phyloP scores from a whole-genome alignment of 2,797 vertebrate species.

The Poeciliopsis paucimaculata region DNA sequence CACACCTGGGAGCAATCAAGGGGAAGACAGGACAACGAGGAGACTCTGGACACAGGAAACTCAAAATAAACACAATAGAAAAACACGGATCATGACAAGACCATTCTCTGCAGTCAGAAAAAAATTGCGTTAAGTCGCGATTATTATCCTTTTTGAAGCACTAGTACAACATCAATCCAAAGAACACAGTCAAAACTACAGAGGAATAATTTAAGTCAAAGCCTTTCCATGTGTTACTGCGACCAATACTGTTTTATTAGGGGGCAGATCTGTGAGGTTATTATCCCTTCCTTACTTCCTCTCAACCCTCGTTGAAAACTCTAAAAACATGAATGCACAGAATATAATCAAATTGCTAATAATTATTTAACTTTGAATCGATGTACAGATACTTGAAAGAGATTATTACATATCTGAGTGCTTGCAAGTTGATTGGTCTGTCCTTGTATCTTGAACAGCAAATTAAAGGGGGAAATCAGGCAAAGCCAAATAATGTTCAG shows the following conservation, averaged over 20 bases:
- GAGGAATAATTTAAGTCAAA: neutral
- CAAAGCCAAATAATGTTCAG: conserved; percentile 19
- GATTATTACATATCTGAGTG: neutral
- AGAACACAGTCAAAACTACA: neutral
- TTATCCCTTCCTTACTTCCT: neutral
- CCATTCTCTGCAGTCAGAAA: neutral
- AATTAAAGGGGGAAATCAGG: conserved; percentile 51
- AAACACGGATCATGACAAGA: too few relatives aligned
- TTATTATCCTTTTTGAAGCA: neutral
- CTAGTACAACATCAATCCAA: neutral
- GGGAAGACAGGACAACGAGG: too few relatives aligned
- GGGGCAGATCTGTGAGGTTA: neutral
- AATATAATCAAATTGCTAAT: too few relatives aligned
- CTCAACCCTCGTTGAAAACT: neutral
- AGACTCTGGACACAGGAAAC: too few relatives aligned
- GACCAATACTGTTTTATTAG: too few relatives aligned
- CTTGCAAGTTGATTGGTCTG: neutral
- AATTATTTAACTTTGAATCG: neutral
- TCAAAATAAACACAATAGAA: too few relatives aligned
- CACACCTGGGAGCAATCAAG: too few relatives aligned
- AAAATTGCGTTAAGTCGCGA: neutral
- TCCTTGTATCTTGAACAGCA: conserved; percentile 15
- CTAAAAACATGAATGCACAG: neutral
- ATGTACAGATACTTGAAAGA: neutral
- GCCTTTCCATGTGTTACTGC: neutral